Evolutionary conservation across 2,797 vertebrate genomes (phyloP).

Genomic region (Sparus aurata): DNA sequence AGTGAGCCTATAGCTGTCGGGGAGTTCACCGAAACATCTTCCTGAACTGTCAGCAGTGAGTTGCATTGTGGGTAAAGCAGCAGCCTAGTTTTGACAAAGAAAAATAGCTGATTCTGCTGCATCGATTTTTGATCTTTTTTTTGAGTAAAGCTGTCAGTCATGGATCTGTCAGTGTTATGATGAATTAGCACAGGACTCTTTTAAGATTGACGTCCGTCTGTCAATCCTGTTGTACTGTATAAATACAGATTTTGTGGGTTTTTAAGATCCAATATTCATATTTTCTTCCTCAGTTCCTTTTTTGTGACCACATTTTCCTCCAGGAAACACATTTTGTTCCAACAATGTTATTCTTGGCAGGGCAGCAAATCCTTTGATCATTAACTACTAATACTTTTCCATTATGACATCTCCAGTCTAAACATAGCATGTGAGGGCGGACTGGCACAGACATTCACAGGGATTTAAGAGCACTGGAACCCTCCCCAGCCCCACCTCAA

Average conservation of each 20-base stretch:
- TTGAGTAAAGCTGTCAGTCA: no score
- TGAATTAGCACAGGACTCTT: no score
- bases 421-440: neutral
- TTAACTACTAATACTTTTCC: neutral
- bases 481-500: neutral
- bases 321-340: neutral
- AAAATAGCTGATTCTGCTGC: no score
- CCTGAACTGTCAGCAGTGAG: no score
- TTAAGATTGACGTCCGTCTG: neutral
- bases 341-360: neutral
- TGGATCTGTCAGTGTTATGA: no score
- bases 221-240: neutral
- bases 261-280: neutral
- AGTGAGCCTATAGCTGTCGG: no score
- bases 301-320: neutral
- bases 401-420: slow-evolving; percentile 5
- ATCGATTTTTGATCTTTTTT: no score
- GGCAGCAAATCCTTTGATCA: neutral
- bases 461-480: neutral
- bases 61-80: no score
- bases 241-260: neutral
- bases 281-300: neutral
- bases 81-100: no score
- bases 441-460: slow-evolving; percentile 7
- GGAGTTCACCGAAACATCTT: no score